Percentiles rank a stretch among this genome's conserved stretches.
Conservation (phyloP, 2,888 invertebrate genomes). For the Aleiodes leptofemur region DNA sequence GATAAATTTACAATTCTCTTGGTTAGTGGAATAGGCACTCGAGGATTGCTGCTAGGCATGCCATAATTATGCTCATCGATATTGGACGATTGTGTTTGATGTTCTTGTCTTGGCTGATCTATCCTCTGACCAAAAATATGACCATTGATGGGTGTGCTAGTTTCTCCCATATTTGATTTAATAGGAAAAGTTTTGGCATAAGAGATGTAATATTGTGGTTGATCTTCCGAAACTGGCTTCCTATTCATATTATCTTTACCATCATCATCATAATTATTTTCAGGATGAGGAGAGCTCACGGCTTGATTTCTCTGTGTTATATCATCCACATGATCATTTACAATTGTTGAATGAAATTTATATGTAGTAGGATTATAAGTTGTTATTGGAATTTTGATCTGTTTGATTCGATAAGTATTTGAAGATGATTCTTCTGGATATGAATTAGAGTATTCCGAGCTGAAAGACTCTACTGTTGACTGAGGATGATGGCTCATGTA, state of each 20-base stretch:
- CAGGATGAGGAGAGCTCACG: not conserved
- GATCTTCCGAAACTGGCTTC: not conserved
- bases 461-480: too few relatives aligned
- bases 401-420: not conserved
- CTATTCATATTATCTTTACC: too few relatives aligned
- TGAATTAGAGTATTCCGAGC: too few relatives aligned
- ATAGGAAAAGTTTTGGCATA: not conserved
- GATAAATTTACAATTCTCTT: too few relatives aligned
- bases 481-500: too few relatives aligned
- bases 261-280: not conserved
- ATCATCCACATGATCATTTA: not conserved
- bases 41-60: not conserved
- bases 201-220: not conserved
- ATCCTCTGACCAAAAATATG: constrained; percentile 1
- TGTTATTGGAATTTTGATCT: constrained; percentile 2
- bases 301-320: not conserved
- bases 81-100: not conserved
- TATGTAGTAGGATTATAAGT: constrained; percentile 13
- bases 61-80: not conserved
- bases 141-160: not conserved
- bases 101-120: not conserved
- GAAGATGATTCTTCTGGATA: too few relatives aligned
- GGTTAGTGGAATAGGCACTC: not conserved
- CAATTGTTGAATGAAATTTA: not conserved
- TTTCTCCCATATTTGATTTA: not conserved